Conservation (phyloP, 2,113 vertebrate genomes). For the Cichladusa arquata region DNA sequence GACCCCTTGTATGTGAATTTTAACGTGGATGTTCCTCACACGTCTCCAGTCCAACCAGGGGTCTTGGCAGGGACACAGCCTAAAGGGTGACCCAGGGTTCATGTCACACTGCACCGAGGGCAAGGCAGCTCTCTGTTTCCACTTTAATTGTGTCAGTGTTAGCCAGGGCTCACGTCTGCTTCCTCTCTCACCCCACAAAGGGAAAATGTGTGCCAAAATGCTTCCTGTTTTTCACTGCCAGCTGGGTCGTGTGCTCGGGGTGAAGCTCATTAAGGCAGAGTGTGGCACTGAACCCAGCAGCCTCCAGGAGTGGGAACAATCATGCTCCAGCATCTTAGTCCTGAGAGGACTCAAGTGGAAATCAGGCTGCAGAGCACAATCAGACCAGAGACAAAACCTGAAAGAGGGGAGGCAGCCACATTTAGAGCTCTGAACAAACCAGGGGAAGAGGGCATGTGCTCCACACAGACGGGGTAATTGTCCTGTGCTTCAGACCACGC, state of each 20-base stretch:
- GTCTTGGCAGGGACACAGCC: not conserved
- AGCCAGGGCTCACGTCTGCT: not conserved
- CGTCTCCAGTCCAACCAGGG: fast-evolving
- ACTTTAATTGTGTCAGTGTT: slow-evolving; percentile 44
- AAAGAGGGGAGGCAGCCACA: not conserved
- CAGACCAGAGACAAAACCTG: slow-evolving; percentile 22
- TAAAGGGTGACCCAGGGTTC: not conserved
- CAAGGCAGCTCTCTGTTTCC: slow-evolving; percentile 21
- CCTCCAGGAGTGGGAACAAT: slow-evolving; percentile 21
- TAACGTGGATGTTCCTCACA: fast-evolving
- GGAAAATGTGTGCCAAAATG: slow-evolving; percentile 44
- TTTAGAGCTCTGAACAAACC: not conserved
- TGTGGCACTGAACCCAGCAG: not conserved
- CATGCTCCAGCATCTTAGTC: not conserved
- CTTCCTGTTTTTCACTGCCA: slow-evolving; percentile 64
- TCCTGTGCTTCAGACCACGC: not conserved
- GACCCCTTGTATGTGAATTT: not conserved
- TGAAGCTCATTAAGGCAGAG: slow-evolving; percentile 21
- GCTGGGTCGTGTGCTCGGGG: not conserved
- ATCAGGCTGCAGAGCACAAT: not conserved
- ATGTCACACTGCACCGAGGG: not conserved
- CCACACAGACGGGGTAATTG: not conserved
- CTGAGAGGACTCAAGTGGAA: slow-evolving; percentile 22
- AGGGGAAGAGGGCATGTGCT: not conserved
- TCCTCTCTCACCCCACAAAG: slow-evolving; percentile 56